Evolutionary conservation across 2,888 invertebrate species (phyloP).

Genomic region (Entomobrya proxima): DNA sequence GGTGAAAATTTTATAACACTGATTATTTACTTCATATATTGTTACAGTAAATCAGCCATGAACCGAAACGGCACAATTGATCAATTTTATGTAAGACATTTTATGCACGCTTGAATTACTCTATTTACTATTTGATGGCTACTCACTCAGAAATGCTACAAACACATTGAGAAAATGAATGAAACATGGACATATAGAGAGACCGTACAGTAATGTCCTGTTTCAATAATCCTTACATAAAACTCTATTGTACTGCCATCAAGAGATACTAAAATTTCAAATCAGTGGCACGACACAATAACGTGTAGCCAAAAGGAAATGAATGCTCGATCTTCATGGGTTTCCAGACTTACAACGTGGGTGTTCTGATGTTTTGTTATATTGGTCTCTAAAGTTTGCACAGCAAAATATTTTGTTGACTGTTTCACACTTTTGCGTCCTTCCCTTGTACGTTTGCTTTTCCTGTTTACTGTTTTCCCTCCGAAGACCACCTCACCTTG

Average conservation of each 20-base stretch:
- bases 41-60: neutral
- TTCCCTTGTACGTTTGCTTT: neutral
- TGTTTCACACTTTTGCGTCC: slow-evolving; percentile 1
- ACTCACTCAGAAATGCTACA: neutral
- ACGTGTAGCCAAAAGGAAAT: neutral
- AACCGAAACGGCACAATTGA: neutral
- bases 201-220: neutral
- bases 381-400: too few species aligned
- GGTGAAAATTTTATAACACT: too few species aligned
- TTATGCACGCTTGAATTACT: neutral
- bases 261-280: slow-evolving; percentile 31
- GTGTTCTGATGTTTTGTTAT: too few species aligned
- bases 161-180: neutral
- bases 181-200: neutral
- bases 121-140: slow-evolving; percentile 14
- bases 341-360: too few species aligned
- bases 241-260: slow-evolving; percentile 18
- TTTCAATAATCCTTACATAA: slow-evolving; percentile 23
- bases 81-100: neutral
- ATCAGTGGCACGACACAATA: neutral
- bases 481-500: neutral
- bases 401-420: slow-evolving; percentile 26
- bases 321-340: neutral
- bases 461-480: neutral
- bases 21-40: neutral